Evolutionary conservation across 2,113 vertebrate species (phyloP).

Genomic region (Dendropsophus ebraccatus): DNA sequence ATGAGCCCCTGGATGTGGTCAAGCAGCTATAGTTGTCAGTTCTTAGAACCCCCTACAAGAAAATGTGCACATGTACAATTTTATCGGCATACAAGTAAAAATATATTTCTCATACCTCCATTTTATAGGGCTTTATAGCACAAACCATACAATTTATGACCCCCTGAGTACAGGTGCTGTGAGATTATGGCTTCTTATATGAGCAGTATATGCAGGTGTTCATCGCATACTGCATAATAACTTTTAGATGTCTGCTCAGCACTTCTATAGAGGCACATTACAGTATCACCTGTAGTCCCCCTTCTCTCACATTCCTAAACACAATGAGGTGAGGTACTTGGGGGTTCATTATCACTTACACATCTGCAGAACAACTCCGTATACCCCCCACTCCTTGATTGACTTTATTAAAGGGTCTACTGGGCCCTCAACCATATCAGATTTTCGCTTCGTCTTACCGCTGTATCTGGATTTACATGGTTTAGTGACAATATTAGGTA

Average conservation of each 20-base stretch:
- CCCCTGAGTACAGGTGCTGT: not conserved
- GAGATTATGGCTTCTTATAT: not conserved
- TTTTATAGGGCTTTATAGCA: not conserved
- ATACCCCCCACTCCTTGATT: not conserved
- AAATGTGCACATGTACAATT: not conserved
- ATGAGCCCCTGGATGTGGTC: no score
- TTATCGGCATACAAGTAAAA: no score
- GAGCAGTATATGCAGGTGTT: not conserved
- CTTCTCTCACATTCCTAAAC: not conserved
- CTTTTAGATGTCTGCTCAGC: not conserved
- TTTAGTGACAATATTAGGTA: not conserved
- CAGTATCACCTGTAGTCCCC: conserved; percentile 8
- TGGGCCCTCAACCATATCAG: not conserved
- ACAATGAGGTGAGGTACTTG: not conserved
- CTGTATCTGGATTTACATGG: not conserved
- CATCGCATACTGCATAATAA: not conserved
- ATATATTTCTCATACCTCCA: no score
- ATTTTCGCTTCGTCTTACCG: not conserved
- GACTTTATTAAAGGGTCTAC: not conserved
- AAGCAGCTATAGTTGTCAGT: no score
- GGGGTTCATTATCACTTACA: conserved; percentile 1
- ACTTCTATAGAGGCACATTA: conserved; percentile 5
- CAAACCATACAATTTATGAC: not conserved
- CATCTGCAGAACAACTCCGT: not conserved
- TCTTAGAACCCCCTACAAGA: not conserved